Evolutionary conservation across 1,140 invertebrate genomes (phyloP).

Genomic region (Ctenoplectra terminalis): DNA sequence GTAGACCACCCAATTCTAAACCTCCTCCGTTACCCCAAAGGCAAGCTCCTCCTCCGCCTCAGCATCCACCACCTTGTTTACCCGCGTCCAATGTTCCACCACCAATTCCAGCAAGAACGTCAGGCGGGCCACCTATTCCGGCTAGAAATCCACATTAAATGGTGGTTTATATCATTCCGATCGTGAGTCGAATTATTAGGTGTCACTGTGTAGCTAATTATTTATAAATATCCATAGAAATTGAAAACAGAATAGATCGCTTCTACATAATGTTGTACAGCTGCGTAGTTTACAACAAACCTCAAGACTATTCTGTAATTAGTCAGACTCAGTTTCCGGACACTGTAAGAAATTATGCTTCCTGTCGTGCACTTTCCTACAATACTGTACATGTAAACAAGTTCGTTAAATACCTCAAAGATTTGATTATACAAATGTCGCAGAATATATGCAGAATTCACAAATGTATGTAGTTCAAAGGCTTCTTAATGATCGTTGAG

Average conservation of each 20-base stretch:
- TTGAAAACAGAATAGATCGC: conserved; percentile 36
- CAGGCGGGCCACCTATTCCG: conserved; percentile 88
- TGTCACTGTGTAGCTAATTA: conserved; percentile 54
- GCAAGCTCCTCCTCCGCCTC: conserved; percentile 84
- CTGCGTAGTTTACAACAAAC: conserved; percentile 37
- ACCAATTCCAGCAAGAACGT: conserved; percentile 86
- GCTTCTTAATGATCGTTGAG: conserved; percentile 33
- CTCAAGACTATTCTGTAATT: conserved; percentile 51
- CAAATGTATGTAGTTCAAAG: conserved; percentile 11
- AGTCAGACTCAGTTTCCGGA: conserved; percentile 7
- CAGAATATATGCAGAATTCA: conserved; percentile 18
- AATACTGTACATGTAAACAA: not conserved
- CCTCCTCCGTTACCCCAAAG: conserved; percentile 88
- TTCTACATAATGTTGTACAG: conserved; percentile 45
- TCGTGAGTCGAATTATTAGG: conserved; percentile 7
- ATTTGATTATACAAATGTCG: conserved; percentile 14
- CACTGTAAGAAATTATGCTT: conserved; percentile 41
- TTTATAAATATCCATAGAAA: conserved; percentile 57
- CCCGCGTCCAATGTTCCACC: conserved; percentile 83
- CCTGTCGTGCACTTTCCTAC: conserved; percentile 15
- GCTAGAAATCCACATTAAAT: conserved; percentile 83
- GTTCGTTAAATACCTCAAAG: conserved; percentile 38
- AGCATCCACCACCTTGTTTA: conserved; percentile 84
- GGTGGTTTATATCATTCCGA: conserved; percentile 5
- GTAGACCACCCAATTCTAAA: conserved; percentile 78